phyloP scores from a whole-genome alignment of 1,140 invertebrate species.

The Drosophila busckii region DNA sequence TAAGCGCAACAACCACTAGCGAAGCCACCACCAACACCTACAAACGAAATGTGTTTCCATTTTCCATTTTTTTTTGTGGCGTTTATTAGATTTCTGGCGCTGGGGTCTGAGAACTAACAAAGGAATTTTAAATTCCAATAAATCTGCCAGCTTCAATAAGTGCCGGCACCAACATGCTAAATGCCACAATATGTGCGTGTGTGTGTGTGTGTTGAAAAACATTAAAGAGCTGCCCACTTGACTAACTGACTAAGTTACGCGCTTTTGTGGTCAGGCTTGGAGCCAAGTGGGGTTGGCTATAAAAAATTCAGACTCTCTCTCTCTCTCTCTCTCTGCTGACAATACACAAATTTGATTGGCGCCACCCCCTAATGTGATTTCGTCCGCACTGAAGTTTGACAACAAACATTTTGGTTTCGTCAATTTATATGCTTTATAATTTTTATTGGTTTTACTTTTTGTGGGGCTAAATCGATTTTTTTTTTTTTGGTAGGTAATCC shows the following conservation, averaged over 20 bases:
- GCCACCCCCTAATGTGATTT: slow-evolving; percentile 56
- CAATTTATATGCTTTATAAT: slow-evolving; percentile 57
- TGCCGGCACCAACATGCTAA: slow-evolving; percentile 34
- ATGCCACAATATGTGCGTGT: too few species aligned
- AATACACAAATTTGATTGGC: slow-evolving; percentile 62
- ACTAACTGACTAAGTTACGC: not conserved
- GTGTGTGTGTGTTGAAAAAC: too few species aligned
- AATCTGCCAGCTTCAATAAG: slow-evolving; percentile 72
- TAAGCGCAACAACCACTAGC: too few species aligned
- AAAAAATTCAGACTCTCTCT: slow-evolving; percentile 4
- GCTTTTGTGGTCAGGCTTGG: too few species aligned
- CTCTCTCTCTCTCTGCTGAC: slow-evolving; percentile 7
- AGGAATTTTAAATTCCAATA: slow-evolving; percentile 72
- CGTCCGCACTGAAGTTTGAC: slow-evolving; percentile 43
- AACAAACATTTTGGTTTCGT: slow-evolving; percentile 62
- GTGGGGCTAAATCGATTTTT: slow-evolving; percentile 43
- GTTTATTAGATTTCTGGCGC: slow-evolving; percentile 60
- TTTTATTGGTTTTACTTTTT: slow-evolving; percentile 52
- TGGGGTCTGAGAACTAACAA: slow-evolving; percentile 48
- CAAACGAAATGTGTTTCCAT: not conserved
- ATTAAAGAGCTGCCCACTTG: slow-evolving; percentile 11
- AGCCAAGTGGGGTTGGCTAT: too few species aligned
- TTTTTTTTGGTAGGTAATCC: not conserved
- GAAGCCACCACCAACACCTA: too few species aligned
- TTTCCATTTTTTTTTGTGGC: slow-evolving; percentile 6